phyloP scores from a whole-genome alignment of 1,140 invertebrate species.

The Drosophila leontia region DNA sequence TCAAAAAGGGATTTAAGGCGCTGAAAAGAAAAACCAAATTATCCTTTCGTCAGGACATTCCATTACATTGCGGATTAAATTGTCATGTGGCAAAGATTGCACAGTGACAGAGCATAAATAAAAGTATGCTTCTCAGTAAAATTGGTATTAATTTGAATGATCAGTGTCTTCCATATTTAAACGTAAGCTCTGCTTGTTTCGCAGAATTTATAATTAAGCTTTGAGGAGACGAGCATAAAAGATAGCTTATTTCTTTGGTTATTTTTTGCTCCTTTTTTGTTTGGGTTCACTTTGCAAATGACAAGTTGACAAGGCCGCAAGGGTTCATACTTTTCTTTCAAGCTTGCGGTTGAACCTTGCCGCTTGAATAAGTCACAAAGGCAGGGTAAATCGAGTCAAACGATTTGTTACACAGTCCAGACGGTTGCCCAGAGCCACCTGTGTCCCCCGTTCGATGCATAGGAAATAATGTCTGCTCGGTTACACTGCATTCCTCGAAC shows the following conservation, averaged over 20 bases:
- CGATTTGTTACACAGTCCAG: not conserved
- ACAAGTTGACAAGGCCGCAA: not conserved
- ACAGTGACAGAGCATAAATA: not conserved
- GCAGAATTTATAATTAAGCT: constrained; percentile 5
- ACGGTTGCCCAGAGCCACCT: not conserved
- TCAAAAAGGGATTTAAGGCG: not conserved
- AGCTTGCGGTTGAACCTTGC: constrained; percentile 1
- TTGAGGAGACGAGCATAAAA: not conserved
- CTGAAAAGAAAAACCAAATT: not conserved
- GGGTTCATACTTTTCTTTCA: not conserved
- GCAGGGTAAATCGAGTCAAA: constrained; percentile 2
- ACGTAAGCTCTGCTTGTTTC: not conserved
- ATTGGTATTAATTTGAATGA: not conserved
- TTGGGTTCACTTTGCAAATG: not conserved
- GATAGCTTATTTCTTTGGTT: not conserved
- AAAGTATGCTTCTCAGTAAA: not conserved
- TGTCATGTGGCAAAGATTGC: not conserved
- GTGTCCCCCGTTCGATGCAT: not conserved
- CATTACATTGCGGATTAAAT: not conserved
- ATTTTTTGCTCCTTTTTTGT: not conserved
- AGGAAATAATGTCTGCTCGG: not conserved
- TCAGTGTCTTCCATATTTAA: not conserved
- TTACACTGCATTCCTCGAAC: constrained; percentile 5
- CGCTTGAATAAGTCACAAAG: constrained; percentile 2
- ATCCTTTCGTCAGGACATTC: not conserved